Conservation (phyloP, 2,797 vertebrate genomes). For the Scomberomorus guttatus region DNA sequence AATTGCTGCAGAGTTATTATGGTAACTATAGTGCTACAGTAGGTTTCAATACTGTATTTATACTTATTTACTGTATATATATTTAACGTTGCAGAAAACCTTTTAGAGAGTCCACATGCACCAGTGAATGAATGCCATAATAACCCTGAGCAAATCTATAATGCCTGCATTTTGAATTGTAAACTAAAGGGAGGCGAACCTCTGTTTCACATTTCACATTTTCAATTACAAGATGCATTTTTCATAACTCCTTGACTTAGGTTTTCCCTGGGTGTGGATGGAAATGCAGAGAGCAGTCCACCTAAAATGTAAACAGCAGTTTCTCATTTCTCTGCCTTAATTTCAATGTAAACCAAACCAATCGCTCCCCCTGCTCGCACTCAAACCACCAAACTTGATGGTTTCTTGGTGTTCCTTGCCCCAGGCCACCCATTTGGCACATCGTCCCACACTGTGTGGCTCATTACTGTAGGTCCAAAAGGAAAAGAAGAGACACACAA, state of each 20-base stretch:
- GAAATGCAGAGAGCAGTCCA: slow-evolving; percentile 77
- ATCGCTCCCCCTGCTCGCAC: slow-evolving; percentile 65
- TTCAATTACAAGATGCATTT: slow-evolving; percentile 67
- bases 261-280: slow-evolving; percentile 75
- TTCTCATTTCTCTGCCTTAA: slow-evolving; percentile 84
- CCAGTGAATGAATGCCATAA: slow-evolving; percentile 44
- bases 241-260: slow-evolving; percentile 67
- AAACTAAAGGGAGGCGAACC: slow-evolving; percentile 60
- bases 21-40: not conserved
- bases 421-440: slow-evolving; percentile 75
- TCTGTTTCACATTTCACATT: slow-evolving; percentile 71
- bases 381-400: slow-evolving; percentile 84
- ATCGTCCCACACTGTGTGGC: slow-evolving; percentile 68
- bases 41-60: slow-evolving; percentile 1
- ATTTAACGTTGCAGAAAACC: slow-evolving; percentile 24
- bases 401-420: slow-evolving; percentile 85
- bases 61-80: slow-evolving; percentile 18
- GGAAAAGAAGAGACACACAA: slow-evolving; percentile 44
- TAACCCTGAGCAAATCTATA: slow-evolving; percentile 51
- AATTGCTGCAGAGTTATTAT: not conserved
- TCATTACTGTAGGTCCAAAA: slow-evolving; percentile 65
- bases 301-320: slow-evolving; percentile 82
- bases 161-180: slow-evolving; percentile 46
- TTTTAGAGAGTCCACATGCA: slow-evolving; percentile 30
- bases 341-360: slow-evolving; percentile 84